Evolutionary conservation across 2,888 invertebrate genomes (phyloP).

Genomic region (Megastigmus dorsalis): DNA sequence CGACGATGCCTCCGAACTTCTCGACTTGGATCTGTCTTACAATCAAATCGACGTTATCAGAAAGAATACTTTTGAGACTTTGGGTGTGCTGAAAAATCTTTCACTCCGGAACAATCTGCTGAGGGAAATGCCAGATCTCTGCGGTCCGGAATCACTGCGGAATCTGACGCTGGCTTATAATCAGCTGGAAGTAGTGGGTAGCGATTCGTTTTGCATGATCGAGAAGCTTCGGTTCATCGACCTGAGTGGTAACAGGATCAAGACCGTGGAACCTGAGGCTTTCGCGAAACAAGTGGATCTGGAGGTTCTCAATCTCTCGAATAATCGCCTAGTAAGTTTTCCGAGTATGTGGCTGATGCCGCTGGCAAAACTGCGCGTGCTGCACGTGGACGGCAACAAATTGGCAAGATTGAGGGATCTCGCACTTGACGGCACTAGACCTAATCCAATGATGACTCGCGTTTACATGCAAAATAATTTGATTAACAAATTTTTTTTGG

Average conservation of each 20-base stretch:
- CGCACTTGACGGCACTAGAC: constrained; percentile 48
- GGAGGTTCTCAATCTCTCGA: constrained; percentile 56
- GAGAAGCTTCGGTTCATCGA: constrained; percentile 57
- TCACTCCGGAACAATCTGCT: constrained; percentile 59
- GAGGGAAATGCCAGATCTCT: constrained; percentile 54
- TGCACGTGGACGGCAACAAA: constrained; percentile 56
- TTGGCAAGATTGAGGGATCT: constrained; percentile 54
- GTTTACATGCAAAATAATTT: constrained; percentile 62
- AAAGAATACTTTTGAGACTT: constrained; percentile 54
- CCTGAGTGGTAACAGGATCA: constrained; percentile 60
- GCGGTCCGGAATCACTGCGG: constrained; percentile 40
- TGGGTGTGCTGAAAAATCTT: constrained; percentile 57
- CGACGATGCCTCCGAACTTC: constrained; percentile 57
- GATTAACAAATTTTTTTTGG: constrained; percentile 39
- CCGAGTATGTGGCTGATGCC: constrained; percentile 47
- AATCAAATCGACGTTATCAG: constrained; percentile 59
- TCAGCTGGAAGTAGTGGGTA: constrained; percentile 53
- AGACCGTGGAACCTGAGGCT: constrained; percentile 49
- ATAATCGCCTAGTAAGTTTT: constrained; percentile 56
- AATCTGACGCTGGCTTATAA: constrained; percentile 58
- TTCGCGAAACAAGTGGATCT: constrained; percentile 50
- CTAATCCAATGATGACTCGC: constrained; percentile 49
- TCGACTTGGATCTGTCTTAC: constrained; percentile 61
- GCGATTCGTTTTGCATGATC: constrained; percentile 52
- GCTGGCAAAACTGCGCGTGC: constrained; percentile 33